Percentiles rank a stretch among this genome's conserved stretches.
These are phyloP conservation scores for Ceyx cyanopectus DNA, from an alignment of 2,113 vertebrate species.

Conservation along the genomic window DNA sequence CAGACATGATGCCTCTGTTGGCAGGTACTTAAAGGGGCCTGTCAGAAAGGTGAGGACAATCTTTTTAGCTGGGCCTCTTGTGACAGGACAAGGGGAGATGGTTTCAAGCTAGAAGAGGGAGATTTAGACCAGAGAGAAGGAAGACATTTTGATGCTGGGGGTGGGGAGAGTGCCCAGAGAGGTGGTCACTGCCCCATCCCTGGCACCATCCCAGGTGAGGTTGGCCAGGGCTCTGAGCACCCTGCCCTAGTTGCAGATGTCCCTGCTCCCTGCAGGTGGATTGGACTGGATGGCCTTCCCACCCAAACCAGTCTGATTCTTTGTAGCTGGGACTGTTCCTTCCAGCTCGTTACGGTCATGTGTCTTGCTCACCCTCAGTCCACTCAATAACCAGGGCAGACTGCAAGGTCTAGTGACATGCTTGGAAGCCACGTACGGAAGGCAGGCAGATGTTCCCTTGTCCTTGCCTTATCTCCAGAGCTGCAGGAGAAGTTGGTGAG, in stretches of 20 bases:
- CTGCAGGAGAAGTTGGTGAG: background rate
- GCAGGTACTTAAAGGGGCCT: background rate
- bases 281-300: background rate
- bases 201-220: background rate
- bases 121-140: background rate
- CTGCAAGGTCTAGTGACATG: background rate
- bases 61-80: background rate
- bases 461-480: conserved; percentile 30
- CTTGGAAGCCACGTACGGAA: background rate
- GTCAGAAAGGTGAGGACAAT: background rate
- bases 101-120: background rate
- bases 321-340: background rate
- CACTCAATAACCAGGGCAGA: background rate
- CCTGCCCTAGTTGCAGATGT: background rate
- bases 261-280: background rate
- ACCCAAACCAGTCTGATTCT: background rate
- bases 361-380: background rate
- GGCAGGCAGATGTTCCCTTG: background rate
- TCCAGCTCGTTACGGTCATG: background rate
- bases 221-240: background rate
- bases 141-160: background rate
- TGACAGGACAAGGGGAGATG: background rate
- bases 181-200: background rate
- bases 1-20: accelerated
- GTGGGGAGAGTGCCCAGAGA: background rate